phyloP scores from a whole-genome alignment of 2,888 invertebrate species.

The Conus canariensis region DNA sequence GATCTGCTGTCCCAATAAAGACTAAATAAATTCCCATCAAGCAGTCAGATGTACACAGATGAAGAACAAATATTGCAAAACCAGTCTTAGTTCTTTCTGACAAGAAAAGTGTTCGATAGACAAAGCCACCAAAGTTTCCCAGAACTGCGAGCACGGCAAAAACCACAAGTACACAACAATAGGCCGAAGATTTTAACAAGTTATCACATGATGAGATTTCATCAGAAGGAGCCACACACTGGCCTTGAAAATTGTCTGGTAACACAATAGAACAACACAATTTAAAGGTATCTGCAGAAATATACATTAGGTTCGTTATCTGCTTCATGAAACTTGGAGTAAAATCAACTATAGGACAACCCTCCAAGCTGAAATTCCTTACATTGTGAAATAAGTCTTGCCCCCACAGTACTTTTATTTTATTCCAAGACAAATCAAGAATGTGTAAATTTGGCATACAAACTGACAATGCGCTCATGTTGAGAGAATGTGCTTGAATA shows the following conservation, averaged over 20 bases:
- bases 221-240: not conserved
- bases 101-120: not conserved
- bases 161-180: not conserved
- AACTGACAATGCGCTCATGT: too few species aligned
- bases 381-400: not conserved
- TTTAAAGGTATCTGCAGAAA: not conserved
- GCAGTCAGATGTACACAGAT: slow-evolving; percentile 49
- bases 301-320: not conserved
- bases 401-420: too few species aligned
- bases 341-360: not conserved
- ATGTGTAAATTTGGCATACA: too few species aligned
- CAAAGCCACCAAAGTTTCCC: not conserved
- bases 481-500: too few species aligned
- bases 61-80: slow-evolving; percentile 41
- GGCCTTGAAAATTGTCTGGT: not conserved
- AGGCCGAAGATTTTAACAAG: not conserved
- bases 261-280: not conserved
- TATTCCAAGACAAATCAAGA: too few species aligned
- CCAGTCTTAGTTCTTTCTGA: not conserved
- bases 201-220: not conserved
- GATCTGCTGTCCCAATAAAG: slow-evolving; percentile 60
- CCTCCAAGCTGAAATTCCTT: not conserved
- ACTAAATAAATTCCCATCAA: slow-evolving; percentile 61
- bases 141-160: not conserved
- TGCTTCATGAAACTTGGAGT: not conserved